Evolutionary conservation across 1,140 invertebrate genomes (phyloP), one percentile per base, ranked within the genome.

Genomic region (Sycobia sp.): DNA sequence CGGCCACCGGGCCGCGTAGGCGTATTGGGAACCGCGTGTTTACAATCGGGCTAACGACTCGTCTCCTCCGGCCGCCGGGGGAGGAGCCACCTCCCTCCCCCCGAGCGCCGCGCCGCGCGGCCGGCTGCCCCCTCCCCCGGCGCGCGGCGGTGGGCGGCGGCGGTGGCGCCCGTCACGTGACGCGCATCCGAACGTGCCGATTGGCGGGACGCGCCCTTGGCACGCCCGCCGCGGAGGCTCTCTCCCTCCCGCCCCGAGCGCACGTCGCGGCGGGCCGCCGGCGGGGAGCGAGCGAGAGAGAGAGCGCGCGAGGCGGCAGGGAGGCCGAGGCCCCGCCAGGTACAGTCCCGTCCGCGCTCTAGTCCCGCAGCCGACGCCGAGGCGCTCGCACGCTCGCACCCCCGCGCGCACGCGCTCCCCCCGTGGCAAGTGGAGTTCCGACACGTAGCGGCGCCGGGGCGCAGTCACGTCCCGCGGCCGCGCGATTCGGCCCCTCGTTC

Each of bases 11-110:
- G 11, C 9, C 10, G 60, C 58, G 68, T 69, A 59, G 66, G 70
- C 70, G 70, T 69, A 69, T 65, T 50, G 44, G 50, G 20, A 65
- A 38, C 18, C 50, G n/a, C n/a, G 66, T 68, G 68, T 75, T 73
- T 71, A 73, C 71, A 69, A 64, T 71, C 65, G 65, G 23, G 60
- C 62, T 47, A 66, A 58, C 65, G 54, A 55, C 62, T 44, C 29
- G 29, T 4, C 29, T 32, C 11, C 5, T 4, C 5, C 29, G 29
- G 29, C 5, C 11, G 29, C 11, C 29, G 29, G 29, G 29, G 29
- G 29, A 32, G 29, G 29, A 32, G 29, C 29, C 29, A 7, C 1
- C 47, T 32, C 0, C 27, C 47, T 14, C 29, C 29, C 29, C 11
- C 29, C 29, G 29, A 11, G 29, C 29, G 29, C 29, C 29, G 29